Percentiles rank a stretch among this genome's conserved stretches.
These are phyloP conservation scores for Monochamus saltuarius DNA, from an alignment of 1,140 invertebrate genomes.

Conservation along the genomic window DNA sequence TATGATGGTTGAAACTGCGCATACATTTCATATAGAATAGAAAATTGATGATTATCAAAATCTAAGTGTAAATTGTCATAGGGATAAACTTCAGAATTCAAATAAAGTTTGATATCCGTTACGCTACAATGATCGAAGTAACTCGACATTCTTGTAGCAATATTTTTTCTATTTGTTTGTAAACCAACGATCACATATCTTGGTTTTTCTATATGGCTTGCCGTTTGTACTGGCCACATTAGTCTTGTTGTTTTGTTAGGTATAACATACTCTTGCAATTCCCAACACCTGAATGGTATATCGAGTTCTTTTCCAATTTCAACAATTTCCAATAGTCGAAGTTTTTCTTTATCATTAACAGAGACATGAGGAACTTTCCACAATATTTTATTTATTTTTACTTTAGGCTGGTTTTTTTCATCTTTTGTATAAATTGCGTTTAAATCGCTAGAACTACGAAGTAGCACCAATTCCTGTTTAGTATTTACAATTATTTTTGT, in stretches of 20 bases:
- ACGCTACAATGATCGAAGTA: too few relatives aligned
- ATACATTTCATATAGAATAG: constrained; percentile 13
- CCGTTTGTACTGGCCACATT: constrained; percentile 32
- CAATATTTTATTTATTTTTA: constrained; percentile 11
- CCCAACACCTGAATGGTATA: constrained; percentile 41
- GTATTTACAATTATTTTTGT: constrained; percentile 14
- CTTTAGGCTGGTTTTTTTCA: neutral
- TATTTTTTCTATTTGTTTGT: constrained; percentile 6
- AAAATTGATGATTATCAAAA: neutral
- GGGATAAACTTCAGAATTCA: too few relatives aligned
- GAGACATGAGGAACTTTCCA: constrained; percentile 8
- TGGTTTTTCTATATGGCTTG: constrained; percentile 24
- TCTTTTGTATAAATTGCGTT: neutral
- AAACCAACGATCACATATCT: constrained; percentile 3
- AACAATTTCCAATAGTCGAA: neutral
- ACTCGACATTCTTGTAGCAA: too few relatives aligned
- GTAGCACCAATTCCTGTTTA: constrained; percentile 13
- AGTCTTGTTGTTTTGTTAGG: constrained; percentile 28
- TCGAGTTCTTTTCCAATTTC: constrained; percentile 25
- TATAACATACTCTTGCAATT: constrained; percentile 42
- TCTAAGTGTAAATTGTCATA: neutral
- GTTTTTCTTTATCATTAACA: too few relatives aligned
- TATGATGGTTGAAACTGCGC: constrained; percentile 1
- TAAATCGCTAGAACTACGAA: constrained; percentile 6
- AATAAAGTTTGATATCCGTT: too few relatives aligned